phyloP scores from a whole-genome alignment of 2,113 vertebrate species.

The Urocolius indicus region DNA sequence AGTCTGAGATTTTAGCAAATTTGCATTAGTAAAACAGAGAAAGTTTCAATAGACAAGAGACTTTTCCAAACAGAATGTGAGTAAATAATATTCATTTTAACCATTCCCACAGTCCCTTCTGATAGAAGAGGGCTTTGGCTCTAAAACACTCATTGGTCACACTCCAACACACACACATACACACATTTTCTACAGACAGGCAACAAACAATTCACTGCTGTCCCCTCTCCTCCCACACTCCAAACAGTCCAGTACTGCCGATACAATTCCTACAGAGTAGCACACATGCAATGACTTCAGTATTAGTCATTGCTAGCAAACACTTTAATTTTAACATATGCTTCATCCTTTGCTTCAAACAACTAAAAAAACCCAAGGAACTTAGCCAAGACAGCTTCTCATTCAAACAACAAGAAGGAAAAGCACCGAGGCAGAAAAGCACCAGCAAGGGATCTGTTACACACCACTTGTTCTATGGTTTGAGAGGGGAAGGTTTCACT shows the following conservation, averaged over 20 bases:
- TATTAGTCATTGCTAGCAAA: not conserved
- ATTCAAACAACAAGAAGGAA: constrained; percentile 46
- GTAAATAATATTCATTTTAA: not conserved
- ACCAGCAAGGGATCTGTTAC: constrained; percentile 47
- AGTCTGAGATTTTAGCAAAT: not conserved
- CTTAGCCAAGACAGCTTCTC: constrained; percentile 66
- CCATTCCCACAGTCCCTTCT: not conserved
- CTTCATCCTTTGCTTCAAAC: not conserved
- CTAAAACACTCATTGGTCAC: fast-evolving
- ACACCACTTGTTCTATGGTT: not conserved
- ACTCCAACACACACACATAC: not conserved
- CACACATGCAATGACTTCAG: too few species aligned
- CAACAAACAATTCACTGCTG: not conserved
- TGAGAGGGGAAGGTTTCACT: constrained; percentile 37
- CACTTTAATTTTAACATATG: not conserved
- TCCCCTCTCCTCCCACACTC: not conserved
- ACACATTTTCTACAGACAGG: not conserved
- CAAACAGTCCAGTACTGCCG: not conserved
- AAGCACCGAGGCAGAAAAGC: constrained; percentile 40
- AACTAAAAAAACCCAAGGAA: not conserved
- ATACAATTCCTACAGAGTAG: not conserved
- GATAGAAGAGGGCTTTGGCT: not conserved
- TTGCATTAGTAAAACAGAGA: not conserved
- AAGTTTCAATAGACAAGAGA: not conserved
- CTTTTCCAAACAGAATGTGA: not conserved